Evolutionary conservation across 2,888 invertebrate genomes (phyloP), one percentile per base, ranked within the genome.

Genomic region (Chloroclysta siterata): DNA sequence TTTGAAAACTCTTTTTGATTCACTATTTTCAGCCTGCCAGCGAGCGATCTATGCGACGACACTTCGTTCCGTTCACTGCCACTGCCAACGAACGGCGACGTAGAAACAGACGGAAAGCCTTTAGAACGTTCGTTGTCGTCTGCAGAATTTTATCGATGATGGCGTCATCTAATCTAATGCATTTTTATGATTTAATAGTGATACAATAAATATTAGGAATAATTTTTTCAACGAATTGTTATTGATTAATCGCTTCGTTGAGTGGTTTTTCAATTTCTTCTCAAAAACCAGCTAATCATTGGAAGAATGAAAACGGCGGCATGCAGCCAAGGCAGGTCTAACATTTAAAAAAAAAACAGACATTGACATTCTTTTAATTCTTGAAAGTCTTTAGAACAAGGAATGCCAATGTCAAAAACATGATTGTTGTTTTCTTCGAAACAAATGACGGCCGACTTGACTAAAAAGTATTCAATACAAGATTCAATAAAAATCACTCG

Each of bases 1-100:
- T 90, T 91, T 88, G 89, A 91, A 90, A 91, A 92, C 90, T 91
- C 90, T 90, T 90, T 91, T 82, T 90, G 88, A 86, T 91, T 90
- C 92, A 93, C 90, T 91, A 92, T 90, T 90, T 92, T 89, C 93
- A 90, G 92, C 89, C 90, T 86, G 87, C 86, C 84, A 88, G 88
- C 88, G 85, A 88, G 88, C 90, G 87, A 92, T 90, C 91, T 90
- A 89, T 89, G 90, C 89, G 83, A 91, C 87, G 85, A 88, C 87
- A 89, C 86, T 90, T 88, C 90, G 91, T 91, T 92, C 90, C 90
- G 91, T 90, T 91, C 89, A 88, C 88, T 88, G 88, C 85, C 88
- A 89, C 84, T 80, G 77, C 41, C 51, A 48, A 48, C 51, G 50
- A 17, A 50, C 41, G 82, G 78, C 81, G 78, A 83, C 80, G 78